Percentiles rank a stretch among this genome's conserved stretches.
Evolutionary conservation across 1,140 invertebrate genomes (phyloP).

Genomic region (Halesus radiatus): DNA sequence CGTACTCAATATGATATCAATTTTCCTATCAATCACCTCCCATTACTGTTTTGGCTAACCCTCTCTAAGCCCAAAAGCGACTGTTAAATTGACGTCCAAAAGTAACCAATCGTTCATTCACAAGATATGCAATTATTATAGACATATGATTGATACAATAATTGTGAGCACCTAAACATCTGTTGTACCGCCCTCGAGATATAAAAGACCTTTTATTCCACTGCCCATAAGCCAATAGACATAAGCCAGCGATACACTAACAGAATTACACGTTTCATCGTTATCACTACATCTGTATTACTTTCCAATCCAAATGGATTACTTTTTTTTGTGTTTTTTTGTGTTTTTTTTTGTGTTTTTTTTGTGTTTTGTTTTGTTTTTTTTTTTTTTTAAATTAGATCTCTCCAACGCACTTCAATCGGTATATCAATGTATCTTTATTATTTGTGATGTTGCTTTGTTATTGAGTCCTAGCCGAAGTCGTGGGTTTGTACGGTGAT

Average conservation of each 20-base stretch:
- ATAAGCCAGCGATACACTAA: too few species aligned
- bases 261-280: not conserved
- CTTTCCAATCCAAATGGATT: not conserved
- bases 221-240: too few species aligned
- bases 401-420: too few species aligned
- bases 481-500: too few species aligned
- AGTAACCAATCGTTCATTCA: constrained; percentile 38
- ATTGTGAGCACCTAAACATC: constrained; percentile 43
- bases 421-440: too few species aligned
- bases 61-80: not conserved
- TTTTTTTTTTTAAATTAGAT: too few species aligned
- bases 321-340: not conserved
- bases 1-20: too few species aligned
- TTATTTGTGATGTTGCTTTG: too few species aligned
- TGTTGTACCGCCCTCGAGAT: not conserved
- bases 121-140: constrained; percentile 40
- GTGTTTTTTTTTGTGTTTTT: too few species aligned
- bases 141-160: constrained; percentile 45
- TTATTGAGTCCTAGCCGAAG: too few species aligned
- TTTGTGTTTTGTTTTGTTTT: too few species aligned
- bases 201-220: too few species aligned
- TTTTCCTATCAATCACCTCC: constrained; percentile 17
- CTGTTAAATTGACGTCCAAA: constrained; percentile 12
- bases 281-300: not conserved
- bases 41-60: not conserved